phyloP scores from a whole-genome alignment of 2,113 vertebrate genomes.

The Pomatorhinus ruficollis region DNA sequence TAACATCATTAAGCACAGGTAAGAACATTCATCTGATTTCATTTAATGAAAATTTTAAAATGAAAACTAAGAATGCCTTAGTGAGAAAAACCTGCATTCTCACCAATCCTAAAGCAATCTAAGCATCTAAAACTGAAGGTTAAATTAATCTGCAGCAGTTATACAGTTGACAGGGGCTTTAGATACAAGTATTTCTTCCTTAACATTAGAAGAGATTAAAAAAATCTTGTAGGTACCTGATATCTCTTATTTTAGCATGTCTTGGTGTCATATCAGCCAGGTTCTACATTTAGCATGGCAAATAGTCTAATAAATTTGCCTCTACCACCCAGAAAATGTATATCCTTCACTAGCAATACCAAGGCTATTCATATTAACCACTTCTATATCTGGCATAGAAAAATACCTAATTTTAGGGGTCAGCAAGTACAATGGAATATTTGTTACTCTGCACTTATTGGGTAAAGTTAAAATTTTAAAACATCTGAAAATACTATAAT shows the following conservation, averaged over 20 bases:
- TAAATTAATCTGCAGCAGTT: background rate
- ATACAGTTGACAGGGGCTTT: background rate
- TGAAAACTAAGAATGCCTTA: background rate
- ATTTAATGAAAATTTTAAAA: background rate
- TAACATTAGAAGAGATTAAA: background rate
- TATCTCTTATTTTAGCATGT: background rate
- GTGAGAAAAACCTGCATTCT: background rate
- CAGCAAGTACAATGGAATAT: background rate
- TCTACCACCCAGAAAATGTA: background rate
- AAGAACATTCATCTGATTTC: background rate
- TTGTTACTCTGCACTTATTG: background rate
- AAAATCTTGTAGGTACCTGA: background rate
- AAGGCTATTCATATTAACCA: background rate
- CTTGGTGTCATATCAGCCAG: background rate
- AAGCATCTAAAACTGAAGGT: background rate
- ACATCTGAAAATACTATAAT: background rate
- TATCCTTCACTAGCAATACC: background rate
- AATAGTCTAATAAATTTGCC: background rate
- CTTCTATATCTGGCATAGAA: background rate
- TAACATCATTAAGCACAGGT: background rate
- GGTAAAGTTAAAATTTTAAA: background rate
- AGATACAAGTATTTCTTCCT: background rate
- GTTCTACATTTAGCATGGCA: background rate
- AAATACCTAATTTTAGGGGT: background rate
- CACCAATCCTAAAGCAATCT: background rate